Conservation (phyloP, 2,113 vertebrate species). For the Tupaia chinensis region DNA sequence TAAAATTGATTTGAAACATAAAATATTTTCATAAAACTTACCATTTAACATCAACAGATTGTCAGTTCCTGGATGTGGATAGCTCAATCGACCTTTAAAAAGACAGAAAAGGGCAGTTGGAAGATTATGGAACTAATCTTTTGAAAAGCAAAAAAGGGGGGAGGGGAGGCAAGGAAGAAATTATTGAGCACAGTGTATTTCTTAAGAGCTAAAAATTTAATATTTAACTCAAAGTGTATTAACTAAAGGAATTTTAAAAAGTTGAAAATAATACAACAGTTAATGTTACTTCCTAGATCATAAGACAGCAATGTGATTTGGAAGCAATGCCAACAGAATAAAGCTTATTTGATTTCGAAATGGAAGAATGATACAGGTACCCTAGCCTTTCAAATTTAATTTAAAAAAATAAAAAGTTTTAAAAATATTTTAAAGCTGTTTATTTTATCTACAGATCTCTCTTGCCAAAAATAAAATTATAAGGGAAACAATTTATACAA, state of each 20-base stretch:
- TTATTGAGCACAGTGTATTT: slow-evolving; percentile 69
- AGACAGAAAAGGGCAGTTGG: slow-evolving; percentile 77
- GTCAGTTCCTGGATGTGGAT: slow-evolving; percentile 96
- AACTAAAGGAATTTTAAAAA: slow-evolving; percentile 84
- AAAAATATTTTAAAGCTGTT: not conserved
- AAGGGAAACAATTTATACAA: not conserved
- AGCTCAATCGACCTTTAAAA: slow-evolving; percentile 95
- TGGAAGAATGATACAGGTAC: slow-evolving; percentile 81
- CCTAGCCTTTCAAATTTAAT: slow-evolving; percentile 62
- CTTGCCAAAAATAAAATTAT: not conserved
- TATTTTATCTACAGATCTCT: slow-evolving; percentile 18
- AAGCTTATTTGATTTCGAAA: slow-evolving; percentile 84
- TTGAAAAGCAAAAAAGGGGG: slow-evolving; percentile 13
- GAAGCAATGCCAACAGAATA: slow-evolving; percentile 82
- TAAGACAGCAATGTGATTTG: slow-evolving; percentile 83
- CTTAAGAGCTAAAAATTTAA: slow-evolving; percentile 82
- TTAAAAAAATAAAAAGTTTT: slow-evolving; percentile 59
- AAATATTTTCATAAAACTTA: slow-evolving; percentile 89
- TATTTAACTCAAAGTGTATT: slow-evolving; percentile 82
- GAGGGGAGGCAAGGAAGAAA: not conserved
- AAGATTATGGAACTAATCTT: slow-evolving; percentile 66
- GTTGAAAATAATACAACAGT: slow-evolving; percentile 82
- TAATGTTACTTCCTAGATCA: slow-evolving; percentile 82
- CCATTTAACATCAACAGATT: slow-evolving; percentile 99
- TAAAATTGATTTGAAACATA: slow-evolving; percentile 79